These are phyloP conservation scores for Anguilla obscura DNA, from an alignment of 2,797 vertebrate genomes.

Conservation along the genomic window DNA sequence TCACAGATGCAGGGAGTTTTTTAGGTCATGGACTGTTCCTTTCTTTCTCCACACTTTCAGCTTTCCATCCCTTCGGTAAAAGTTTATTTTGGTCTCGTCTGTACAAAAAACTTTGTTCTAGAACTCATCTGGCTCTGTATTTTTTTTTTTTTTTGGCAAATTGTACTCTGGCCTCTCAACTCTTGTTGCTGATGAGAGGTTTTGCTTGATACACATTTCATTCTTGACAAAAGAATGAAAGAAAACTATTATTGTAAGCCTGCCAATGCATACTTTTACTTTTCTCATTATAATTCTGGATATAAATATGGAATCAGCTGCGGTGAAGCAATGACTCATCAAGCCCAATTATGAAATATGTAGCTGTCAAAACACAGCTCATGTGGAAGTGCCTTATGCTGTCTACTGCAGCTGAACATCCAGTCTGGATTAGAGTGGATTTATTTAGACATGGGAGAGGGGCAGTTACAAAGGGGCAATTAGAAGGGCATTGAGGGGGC, in stretches of 20 bases:
- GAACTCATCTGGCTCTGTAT: too few species aligned
- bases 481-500: neutral
- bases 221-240: neutral
- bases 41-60: too few species aligned
- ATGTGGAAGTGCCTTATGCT: neutral
- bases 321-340: neutral
- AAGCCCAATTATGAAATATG: neutral
- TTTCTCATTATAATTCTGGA: neutral
- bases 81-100: too few species aligned
- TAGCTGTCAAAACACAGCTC: neutral
- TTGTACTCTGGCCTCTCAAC: too few species aligned
- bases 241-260: neutral
- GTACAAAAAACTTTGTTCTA: too few species aligned
- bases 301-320: neutral
- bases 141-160: too few species aligned
- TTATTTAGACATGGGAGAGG: neutral
- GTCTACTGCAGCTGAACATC: neutral
- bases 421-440: neutral
- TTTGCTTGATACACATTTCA: neutral
- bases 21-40: too few species aligned
- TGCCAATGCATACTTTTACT: neutral
- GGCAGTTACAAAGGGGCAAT: neutral
- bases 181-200: too few species aligned
- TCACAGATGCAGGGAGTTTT: too few species aligned
- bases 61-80: too few species aligned